phyloP scores from a whole-genome alignment of 2,888 invertebrate genomes.

The Myathropa florea region DNA sequence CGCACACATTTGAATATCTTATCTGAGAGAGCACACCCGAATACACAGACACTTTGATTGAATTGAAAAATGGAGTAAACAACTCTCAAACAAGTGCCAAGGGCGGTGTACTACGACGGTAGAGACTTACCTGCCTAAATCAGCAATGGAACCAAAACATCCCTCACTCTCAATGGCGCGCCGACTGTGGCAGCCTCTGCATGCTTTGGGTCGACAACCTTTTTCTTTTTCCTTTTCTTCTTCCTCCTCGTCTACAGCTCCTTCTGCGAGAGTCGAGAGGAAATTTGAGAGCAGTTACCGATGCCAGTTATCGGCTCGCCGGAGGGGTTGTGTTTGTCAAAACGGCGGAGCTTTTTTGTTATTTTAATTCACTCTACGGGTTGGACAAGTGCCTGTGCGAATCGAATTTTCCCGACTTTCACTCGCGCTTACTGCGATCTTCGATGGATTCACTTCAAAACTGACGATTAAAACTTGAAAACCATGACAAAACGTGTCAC shows the following conservation, averaged over 20 bases:
- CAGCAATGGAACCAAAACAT: conserved; percentile 35
- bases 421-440: not conserved
- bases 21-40: not conserved
- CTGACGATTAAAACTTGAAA: no score
- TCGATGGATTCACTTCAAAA: not conserved
- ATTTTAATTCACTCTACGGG: conserved; percentile 54
- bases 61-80: not conserved
- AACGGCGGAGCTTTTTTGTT: conserved; percentile 59
- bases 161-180: conserved; percentile 18
- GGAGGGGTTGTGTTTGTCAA: conserved; percentile 56
- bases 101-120: not conserved
- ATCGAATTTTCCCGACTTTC: conserved; percentile 46
- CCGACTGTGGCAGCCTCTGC: conserved; percentile 35
- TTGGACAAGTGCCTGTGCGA: conserved; percentile 27
- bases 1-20: not conserved
- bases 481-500: not conserved
- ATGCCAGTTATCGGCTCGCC: conserved; percentile 55
- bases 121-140: not conserved
- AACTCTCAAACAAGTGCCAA: not conserved
- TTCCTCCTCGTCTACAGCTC: conserved; percentile 4
- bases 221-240: conserved; percentile 22
- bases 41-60: not conserved
- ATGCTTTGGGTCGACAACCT: conserved; percentile 67
- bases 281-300: not conserved
- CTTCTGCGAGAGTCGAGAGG: not conserved